A percentile compares a stretch with the other conserved stretches of the same genome.
Evolutionary conservation across 2,113 vertebrate genomes (phyloP).

Genomic region (Cavia aperea): DNA sequence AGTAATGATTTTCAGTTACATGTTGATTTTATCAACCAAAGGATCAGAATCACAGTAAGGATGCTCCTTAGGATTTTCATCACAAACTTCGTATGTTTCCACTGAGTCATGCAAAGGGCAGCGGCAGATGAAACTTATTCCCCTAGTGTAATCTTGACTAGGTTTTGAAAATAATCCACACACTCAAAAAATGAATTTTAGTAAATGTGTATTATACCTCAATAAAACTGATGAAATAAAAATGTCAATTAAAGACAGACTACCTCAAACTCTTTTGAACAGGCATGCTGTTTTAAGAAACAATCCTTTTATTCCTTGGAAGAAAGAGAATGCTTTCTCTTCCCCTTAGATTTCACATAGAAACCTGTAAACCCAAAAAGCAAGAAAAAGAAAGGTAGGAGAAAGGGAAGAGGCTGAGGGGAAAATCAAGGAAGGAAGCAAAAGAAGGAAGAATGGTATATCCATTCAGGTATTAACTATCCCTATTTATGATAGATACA

Average conservation of each 20-base stretch:
- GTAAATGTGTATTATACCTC: neutral
- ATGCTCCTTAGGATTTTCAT: neutral
- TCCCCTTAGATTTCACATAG: neutral
- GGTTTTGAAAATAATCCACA: neutral
- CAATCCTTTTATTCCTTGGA: rapidly evolving
- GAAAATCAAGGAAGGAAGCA: neutral
- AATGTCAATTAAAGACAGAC: neutral
- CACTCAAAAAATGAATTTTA: neutral
- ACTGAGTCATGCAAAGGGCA: neutral
- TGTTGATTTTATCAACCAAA: neutral
- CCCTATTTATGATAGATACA: no score
- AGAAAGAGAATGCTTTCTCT: neutral
- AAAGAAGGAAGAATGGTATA: neutral
- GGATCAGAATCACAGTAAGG: neutral
- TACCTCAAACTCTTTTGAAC: neutral
- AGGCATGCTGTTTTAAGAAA: rapidly evolving
- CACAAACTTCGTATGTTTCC: neutral
- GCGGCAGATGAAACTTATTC: no score
- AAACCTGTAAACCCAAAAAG: neutral
- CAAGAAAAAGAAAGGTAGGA: neutral
- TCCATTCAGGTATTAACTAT: neutral
- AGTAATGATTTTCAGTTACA: neutral
- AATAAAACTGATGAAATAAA: neutral
- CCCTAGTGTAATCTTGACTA: neutral
- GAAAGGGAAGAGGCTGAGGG: neutral